phyloP scores from a whole-genome alignment of 2,113 vertebrate species.

The Gallinago media region DNA sequence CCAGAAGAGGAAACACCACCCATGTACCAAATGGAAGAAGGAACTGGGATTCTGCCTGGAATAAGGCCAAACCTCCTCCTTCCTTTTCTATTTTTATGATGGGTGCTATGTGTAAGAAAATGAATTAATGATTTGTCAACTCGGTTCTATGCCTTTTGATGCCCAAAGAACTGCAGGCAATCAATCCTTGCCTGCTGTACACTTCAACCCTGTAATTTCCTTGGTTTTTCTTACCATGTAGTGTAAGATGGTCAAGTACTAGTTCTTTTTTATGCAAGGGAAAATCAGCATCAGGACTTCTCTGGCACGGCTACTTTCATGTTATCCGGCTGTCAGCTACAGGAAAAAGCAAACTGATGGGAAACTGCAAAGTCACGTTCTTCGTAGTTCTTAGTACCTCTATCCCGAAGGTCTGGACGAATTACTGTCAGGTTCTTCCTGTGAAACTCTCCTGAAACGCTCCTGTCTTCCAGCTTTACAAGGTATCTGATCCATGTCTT shows the following conservation, averaged over 20 bases:
- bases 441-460: fast-evolving
- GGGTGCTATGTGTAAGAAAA: not conserved
- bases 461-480: not conserved
- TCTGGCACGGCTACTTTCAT: not conserved
- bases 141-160: not conserved
- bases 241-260: not conserved
- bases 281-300: not conserved
- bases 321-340: not conserved
- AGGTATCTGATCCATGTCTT: fast-evolving
- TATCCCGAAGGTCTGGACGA: not conserved
- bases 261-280: not conserved
- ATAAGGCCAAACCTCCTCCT: constrained; percentile 36
- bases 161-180: not conserved
- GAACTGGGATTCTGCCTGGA: constrained; percentile 53
- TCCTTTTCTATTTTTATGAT: not conserved
- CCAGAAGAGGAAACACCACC: constrained; percentile 60
- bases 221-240: not conserved
- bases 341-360: not conserved
- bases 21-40: constrained; percentile 50
- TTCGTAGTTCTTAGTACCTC: not conserved
- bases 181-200: not conserved
- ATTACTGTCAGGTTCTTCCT: not conserved
- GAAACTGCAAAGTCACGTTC: not conserved
- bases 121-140: constrained; percentile 10
- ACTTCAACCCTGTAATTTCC: not conserved